Evolutionary conservation across 2,113 vertebrate species (phyloP).

Genomic region (Caranx melampygus): DNA sequence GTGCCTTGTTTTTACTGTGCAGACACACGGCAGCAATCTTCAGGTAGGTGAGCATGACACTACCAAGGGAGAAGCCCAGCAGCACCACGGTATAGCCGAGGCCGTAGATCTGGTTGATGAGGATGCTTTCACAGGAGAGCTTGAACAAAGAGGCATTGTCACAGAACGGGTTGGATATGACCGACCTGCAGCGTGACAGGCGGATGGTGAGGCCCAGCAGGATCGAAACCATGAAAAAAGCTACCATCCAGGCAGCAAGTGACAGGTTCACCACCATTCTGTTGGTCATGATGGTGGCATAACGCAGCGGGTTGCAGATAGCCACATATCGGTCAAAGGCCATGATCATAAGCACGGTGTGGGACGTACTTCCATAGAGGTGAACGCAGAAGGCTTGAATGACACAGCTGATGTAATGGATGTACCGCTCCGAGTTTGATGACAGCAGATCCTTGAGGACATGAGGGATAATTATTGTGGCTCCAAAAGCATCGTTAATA

Average conservation of each 20-base stretch:
- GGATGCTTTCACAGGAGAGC: constrained; percentile 67
- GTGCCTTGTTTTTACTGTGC: constrained; percentile 24
- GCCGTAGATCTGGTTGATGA: constrained; percentile 72
- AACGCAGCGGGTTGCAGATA: constrained; percentile 72
- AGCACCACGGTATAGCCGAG: constrained; percentile 38
- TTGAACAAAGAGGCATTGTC: constrained; percentile 76
- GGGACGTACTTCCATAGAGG: constrained; percentile 8
- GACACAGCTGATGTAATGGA: constrained; percentile 62
- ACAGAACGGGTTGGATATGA: constrained; percentile 68
- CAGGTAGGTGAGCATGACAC: constrained; percentile 68
- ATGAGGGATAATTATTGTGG: constrained; percentile 57
- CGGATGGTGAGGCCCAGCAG: constrained; percentile 58
- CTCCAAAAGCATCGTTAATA: constrained; percentile 67
- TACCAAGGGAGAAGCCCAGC: constrained; percentile 49
- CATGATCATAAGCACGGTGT: constrained; percentile 78
- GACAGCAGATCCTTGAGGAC: constrained; percentile 62
- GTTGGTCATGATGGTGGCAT: constrained; percentile 68
- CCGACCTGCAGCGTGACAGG: constrained; percentile 65
- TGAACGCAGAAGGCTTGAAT: constrained; percentile 76
- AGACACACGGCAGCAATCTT: constrained; percentile 58
- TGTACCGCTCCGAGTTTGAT: neutral
- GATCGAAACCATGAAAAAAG: neutral
- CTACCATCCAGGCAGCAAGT: constrained; percentile 46
- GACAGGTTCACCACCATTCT: constrained; percentile 66
- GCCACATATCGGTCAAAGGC: constrained; percentile 80